Base-by-base conservation (phyloP, 2,888 invertebrate species). In the Argynnis bischoffii region DNA sequence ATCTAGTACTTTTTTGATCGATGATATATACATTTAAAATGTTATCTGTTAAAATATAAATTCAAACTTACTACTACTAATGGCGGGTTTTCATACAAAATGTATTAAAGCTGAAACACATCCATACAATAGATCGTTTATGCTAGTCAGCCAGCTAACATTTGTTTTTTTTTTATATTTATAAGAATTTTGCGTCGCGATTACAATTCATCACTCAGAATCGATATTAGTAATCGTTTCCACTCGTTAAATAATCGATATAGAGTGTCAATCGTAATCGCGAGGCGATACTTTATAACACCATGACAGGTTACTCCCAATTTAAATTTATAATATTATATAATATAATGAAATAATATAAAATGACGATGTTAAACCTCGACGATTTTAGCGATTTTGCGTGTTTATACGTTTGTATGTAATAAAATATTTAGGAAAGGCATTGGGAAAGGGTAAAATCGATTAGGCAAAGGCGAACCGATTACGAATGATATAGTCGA, bases 131-230 rank as follows among this genome's bases (percentile, higher is more conserved):
- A 63, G 31, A 68, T 64, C 51, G 54, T 59, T 60, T 41, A 53
- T 69, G 59, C 71, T 69, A 71, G 69, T 71, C 71, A 71, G 67
- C 50, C 64, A 54, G 67, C 51, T 71, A 67, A 70, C 55, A 61
- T 65, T 61, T 61, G 61, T 51, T 67, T 64, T 57, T 55, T 64
- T 67, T 51, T 64, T 67, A 65, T 59, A 63, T 55, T 67, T 71
- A 41, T 69, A 69, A 67, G 66, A 66, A 61, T 64, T 57, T 56
- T 48, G n/a, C 26, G n/a, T 48, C 26, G 26, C 48, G 48, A 59
- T 59, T 48, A 48, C 47, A 47, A 59, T 48, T 59, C 15, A 31
- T 13, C 21, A 31, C 59, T 59, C 48, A 26, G 13, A 48, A 31
- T 31, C 48, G 26, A 4, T 8, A 8, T 26, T 48, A 31, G 47